A percentile compares a stretch with the other conserved stretches of the same genome.
These are phyloP conservation scores for Lycaon pictus DNA, from an alignment of 2,113 vertebrate genomes.

Conservation along the genomic window DNA sequence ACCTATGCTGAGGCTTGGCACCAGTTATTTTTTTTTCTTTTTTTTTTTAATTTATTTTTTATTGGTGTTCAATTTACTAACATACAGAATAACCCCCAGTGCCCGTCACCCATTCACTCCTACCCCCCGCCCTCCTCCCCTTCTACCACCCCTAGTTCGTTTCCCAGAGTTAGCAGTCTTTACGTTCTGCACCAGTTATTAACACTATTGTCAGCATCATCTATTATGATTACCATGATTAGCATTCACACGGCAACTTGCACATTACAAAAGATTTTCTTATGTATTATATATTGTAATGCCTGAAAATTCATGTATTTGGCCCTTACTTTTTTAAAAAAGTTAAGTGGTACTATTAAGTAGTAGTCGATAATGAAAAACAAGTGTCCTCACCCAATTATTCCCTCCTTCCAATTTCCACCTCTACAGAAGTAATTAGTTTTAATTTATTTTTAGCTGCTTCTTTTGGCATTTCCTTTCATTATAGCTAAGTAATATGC, in stretches of 20 bases:
- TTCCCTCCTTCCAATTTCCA: neutral
- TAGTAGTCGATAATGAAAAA: conserved; percentile 30
- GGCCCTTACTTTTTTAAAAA: neutral
- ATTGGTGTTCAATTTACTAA: no score
- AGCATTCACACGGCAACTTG: neutral
- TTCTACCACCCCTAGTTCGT: no score
- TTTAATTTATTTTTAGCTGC: conserved; percentile 46
- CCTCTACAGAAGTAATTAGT: neutral
- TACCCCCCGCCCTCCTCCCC: no score
- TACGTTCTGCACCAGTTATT: neutral
- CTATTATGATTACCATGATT: neutral
- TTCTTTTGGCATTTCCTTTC: neutral
- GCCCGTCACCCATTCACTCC: no score
- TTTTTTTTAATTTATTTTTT: no score
- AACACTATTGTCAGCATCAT: neutral
- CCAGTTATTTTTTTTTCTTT: no score
- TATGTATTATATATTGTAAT: neutral
- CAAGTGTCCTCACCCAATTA: neutral
- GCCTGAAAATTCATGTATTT: conserved; percentile 10
- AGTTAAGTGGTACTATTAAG: conserved; percentile 31
- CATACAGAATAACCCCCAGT: no score
- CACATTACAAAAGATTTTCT: neutral
- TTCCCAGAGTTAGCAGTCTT: no score
- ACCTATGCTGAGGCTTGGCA: neutral
- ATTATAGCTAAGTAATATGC: neutral